Percentiles rank a stretch among this genome's conserved stretches.
phyloP scores from a whole-genome alignment of 2,888 invertebrate genomes.

The Spodoptera picta region DNA sequence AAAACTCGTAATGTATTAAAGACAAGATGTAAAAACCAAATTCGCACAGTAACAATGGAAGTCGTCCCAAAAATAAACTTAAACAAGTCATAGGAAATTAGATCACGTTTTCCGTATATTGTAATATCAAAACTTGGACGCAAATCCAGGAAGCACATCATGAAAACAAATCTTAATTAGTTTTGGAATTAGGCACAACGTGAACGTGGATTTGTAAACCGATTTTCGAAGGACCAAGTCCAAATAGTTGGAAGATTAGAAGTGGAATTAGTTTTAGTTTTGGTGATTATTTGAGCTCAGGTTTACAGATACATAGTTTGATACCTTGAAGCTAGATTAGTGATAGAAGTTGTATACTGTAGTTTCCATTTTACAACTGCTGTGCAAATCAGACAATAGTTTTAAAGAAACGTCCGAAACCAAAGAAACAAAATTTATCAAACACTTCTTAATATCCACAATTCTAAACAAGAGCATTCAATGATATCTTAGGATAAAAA shows the following conservation, averaged over 20 bases:
- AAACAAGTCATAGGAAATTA: constrained; percentile 33
- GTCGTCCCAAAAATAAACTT: constrained; percentile 13
- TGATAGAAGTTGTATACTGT: too few relatives aligned
- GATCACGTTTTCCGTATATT: constrained; percentile 46
- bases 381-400: too few relatives aligned
- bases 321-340: too few relatives aligned
- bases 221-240: constrained; percentile 9
- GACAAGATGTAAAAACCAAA: too few relatives aligned
- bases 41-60: background rate
- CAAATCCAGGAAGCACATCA: constrained; percentile 14
- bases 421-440: background rate
- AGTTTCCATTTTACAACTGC: background rate
- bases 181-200: constrained; percentile 15
- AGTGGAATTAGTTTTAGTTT: background rate
- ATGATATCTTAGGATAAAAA: constrained; percentile 36
- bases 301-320: too few relatives aligned
- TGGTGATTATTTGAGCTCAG: too few relatives aligned
- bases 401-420: too few relatives aligned
- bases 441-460: background rate
- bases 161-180: constrained; percentile 40
- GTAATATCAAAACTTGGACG: constrained; percentile 34
- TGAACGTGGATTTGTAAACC: constrained; percentile 24
- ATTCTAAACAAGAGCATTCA: constrained; percentile 16
- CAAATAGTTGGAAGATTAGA: constrained; percentile 4
- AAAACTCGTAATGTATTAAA: too few relatives aligned